Base-by-base conservation (phyloP, 2,113 vertebrate species). In the Elachura formosa region DNA sequence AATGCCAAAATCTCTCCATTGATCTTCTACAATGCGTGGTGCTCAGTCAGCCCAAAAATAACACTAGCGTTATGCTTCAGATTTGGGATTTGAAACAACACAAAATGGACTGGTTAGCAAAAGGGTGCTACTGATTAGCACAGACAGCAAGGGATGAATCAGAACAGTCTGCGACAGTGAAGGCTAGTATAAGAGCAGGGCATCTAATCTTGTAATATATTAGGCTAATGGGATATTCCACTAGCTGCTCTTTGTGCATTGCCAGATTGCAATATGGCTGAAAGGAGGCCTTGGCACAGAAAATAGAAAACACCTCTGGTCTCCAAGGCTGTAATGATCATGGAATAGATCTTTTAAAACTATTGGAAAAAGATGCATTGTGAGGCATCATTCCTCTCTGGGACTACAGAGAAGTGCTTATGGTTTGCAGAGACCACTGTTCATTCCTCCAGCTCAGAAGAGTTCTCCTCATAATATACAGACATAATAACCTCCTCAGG, bases 81-180 rank as follows among this genome's bases (percentile, higher is more conserved):
- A 93, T 86, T 86, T 77, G 63, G 40, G 72, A 80, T 81, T 83
- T 89, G 61, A 90, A 93, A 94, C 46, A 93, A 92, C 81, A 66
- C 51, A 86, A 93, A 86, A 77, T 71, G 28, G 90, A 86, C 26
- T 66, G 72, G 38, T 61, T 54, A 83, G 67, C 54, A 85, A 55
- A 90, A 84, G 40, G 56, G 56, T 59, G 61, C 62, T 72, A 52
- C 61, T 89, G 82, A 89, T 61, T 82, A 87, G 71, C 58, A 63
- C 20, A 87, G 71, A 73, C 78, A 73, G 81, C 45, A 54, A 84
- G 20, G 67, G 62, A 61, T 45, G 62, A 73, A 85, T 52, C 0
- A 22, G 77, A 87, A 34, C 28, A 5, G 40, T 69, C 45, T 80
- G 34, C 29, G 46, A 62, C 75, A 75, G 55, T 46, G 79, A 79